Conservation (phyloP, 2,888 invertebrate genomes). For the Crematogaster levior region DNA sequence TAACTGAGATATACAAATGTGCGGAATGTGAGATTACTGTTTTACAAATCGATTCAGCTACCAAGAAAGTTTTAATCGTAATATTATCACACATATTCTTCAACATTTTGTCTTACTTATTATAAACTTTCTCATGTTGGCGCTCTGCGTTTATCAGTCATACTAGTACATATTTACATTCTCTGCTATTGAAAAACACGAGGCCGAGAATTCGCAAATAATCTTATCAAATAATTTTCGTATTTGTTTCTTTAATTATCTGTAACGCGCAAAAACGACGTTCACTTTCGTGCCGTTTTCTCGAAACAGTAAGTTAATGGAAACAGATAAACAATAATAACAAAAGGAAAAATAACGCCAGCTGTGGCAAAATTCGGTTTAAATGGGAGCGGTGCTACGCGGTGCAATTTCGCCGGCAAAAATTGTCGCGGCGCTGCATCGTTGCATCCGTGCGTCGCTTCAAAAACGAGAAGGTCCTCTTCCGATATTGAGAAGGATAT, state of each 20-base stretch:
- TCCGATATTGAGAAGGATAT: slow-evolving; percentile 70
- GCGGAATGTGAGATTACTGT: slow-evolving; percentile 12
- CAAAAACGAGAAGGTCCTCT: slow-evolving; percentile 51
- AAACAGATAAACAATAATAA: background rate
- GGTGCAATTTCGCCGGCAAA: slow-evolving; percentile 28
- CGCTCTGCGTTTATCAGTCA: background rate
- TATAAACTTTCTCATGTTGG: background rate
- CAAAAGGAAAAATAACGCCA: background rate
- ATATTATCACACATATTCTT: background rate
- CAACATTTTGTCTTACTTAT: background rate
- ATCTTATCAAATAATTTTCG: slow-evolving; percentile 7
- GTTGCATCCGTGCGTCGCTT: slow-evolving; percentile 41
- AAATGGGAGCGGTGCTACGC: background rate
- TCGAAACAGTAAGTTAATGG: background rate
- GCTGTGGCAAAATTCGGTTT: background rate
- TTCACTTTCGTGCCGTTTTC: background rate
- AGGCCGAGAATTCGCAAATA: background rate
- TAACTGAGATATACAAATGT: slow-evolving; percentile 20
- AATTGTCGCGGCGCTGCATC: slow-evolving; percentile 36
- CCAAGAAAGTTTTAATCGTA: background rate
- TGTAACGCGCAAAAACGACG: too few species aligned
- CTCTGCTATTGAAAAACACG: background rate
- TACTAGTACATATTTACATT: background rate
- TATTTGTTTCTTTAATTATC: background rate
- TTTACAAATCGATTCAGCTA: slow-evolving; percentile 7